Conservation (phyloP, 2,113 vertebrate genomes). For the Anser brachyrhynchus region DNA sequence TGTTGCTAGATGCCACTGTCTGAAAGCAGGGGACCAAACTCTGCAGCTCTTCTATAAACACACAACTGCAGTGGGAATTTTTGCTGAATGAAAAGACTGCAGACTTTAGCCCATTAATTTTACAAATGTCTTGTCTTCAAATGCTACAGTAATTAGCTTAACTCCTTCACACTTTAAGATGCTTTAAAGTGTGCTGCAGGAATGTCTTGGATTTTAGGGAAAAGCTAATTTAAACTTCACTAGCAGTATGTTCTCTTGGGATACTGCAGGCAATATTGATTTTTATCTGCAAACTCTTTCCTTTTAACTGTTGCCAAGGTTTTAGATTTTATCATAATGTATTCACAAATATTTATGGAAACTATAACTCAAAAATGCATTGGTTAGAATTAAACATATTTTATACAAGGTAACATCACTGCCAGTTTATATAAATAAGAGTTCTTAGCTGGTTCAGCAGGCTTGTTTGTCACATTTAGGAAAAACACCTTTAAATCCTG, state of each 20-base stretch:
- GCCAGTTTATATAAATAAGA: constrained; percentile 29
- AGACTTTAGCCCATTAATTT: constrained; percentile 54
- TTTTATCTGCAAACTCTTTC: constrained; percentile 62
- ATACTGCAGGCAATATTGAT: constrained; percentile 73
- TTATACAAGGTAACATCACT: constrained; percentile 37
- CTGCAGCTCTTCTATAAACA: not conserved
- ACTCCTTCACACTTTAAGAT: constrained; percentile 68
- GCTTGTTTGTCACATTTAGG: constrained; percentile 9
- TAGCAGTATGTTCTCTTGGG: constrained; percentile 60
- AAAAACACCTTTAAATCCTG: constrained; percentile 34
- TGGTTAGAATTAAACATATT: constrained; percentile 54
- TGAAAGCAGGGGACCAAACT: not conserved
- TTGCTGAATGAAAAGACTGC: constrained; percentile 44
- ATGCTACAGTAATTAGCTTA: constrained; percentile 69
- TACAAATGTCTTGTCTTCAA: constrained; percentile 65
- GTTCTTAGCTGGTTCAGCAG: constrained; percentile 11
- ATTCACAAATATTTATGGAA: constrained; percentile 72
- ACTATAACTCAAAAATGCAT: constrained; percentile 57
- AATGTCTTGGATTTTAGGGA: constrained; percentile 67
- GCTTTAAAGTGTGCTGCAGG: constrained; percentile 67
- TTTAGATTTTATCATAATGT: constrained; percentile 71
- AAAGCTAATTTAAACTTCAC: constrained; percentile 74
- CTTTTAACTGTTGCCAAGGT: constrained; percentile 69
- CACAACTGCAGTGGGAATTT: constrained; percentile 7
- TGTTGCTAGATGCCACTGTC: not conserved